Percentiles rank a stretch among this genome's conserved stretches.
Evolutionary conservation across 2,888 invertebrate genomes (phyloP).

Genomic region (Ctenicera cuprea): DNA sequence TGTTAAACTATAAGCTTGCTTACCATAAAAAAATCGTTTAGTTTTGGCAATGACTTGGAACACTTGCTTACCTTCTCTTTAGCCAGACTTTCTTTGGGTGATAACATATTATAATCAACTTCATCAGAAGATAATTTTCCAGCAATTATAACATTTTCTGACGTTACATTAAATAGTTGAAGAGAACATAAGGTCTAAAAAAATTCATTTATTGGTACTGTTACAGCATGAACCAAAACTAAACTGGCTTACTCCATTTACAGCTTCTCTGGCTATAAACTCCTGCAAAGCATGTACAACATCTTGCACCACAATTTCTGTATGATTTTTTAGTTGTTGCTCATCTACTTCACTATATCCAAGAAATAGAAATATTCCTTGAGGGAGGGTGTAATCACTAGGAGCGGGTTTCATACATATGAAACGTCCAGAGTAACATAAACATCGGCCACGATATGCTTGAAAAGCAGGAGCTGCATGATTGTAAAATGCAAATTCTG

Average conservation of each 20-base stretch:
- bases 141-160: conserved; percentile 91
- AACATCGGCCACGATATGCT: conserved; percentile 90
- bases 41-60: too few relatives aligned
- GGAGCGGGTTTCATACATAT: conserved; percentile 92
- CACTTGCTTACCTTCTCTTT: conserved; percentile 80
- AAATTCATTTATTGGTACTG: conserved; percentile 35
- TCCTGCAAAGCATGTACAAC: conserved; percentile 88
- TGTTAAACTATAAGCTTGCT: too few relatives aligned
- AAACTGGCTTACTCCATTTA: conserved; percentile 78
- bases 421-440: conserved; percentile 93
- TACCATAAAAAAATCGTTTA: too few relatives aligned
- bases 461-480: conserved; percentile 94
- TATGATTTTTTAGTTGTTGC: conserved; percentile 84
- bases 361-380: conserved; percentile 91
- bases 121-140: conserved; percentile 83
- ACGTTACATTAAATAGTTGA: conserved; percentile 89
- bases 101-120: conserved; percentile 78
- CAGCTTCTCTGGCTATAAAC: conserved; percentile 83
- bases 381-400: conserved; percentile 85
- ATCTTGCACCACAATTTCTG: conserved; percentile 89
- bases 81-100: conserved; percentile 80
- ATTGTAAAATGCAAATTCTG: conserved; percentile 91
- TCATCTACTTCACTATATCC: conserved; percentile 95
- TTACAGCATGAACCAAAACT: conserved; percentile 39
- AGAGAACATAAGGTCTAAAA: conserved; percentile 89